phyloP scores from a whole-genome alignment of 2,113 vertebrate species.

The Dromiciops gliroides region DNA sequence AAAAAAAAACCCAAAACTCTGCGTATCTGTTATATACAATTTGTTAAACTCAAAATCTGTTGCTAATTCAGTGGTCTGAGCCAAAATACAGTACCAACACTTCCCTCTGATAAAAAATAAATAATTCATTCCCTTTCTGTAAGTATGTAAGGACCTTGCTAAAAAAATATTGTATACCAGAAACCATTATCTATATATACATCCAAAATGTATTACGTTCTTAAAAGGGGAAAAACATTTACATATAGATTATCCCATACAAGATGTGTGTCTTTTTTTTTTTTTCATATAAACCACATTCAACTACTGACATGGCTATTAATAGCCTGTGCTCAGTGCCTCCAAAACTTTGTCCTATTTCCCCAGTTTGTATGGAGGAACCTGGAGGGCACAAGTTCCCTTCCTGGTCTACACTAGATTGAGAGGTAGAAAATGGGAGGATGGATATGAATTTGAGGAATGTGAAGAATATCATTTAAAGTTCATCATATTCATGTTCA shows the following conservation, averaged over 20 bases:
- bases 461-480: background rate
- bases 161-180: conserved; percentile 64
- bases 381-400: background rate
- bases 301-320: background rate
- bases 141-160: conserved; percentile 55
- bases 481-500: no score
- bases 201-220: conserved; percentile 60
- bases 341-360: background rate
- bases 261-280: conserved; percentile 49
- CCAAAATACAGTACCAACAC: conserved; percentile 74
- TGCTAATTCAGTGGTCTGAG: conserved; percentile 57
- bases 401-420: background rate
- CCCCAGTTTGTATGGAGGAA: background rate
- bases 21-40: conserved; percentile 44
- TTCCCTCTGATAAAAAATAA: conserved; percentile 77
- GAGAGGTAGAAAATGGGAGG: background rate
- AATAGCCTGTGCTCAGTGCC: background rate
- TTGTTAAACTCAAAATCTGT: conserved; percentile 24
- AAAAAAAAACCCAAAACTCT: no score
- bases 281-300: conserved; percentile 56
- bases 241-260: conserved; percentile 44
- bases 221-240: background rate
- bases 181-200: conserved; percentile 68
- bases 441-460: background rate
- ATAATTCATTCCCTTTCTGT: conserved; percentile 66